Conservation (phyloP, 1,140 invertebrate species). For the Chironomus striatipennis region DNA sequence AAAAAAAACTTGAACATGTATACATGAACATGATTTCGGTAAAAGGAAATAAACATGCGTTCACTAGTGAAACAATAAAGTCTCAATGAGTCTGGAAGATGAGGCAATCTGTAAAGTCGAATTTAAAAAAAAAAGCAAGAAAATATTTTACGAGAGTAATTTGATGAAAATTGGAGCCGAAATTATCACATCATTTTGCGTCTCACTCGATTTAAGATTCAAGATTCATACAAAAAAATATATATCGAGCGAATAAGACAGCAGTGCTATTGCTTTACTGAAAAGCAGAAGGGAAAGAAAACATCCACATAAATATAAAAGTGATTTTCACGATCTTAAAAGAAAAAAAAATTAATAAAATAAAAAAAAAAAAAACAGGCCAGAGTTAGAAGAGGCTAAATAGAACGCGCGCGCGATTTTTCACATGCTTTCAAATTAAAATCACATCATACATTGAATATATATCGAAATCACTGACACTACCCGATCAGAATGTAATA, state of each 20-base stretch:
- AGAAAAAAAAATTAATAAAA: neutral
- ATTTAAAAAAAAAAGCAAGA: neutral
- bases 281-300: conserved; percentile 6
- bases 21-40: neutral
- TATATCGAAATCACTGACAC: too few species aligned
- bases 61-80: neutral
- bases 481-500: too few species aligned
- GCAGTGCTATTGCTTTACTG: neutral
- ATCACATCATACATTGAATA: too few species aligned
- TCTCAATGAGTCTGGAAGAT: neutral
- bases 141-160: conserved; percentile 3
- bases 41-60: neutral
- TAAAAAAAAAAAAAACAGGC: conserved; percentile 3
- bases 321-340: conserved; percentile 12
- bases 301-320: conserved; percentile 10
- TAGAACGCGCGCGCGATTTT: neutral
- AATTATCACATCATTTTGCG: conserved; percentile 13
- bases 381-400: neutral
- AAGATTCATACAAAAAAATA: too few species aligned
- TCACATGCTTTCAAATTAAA: neutral
- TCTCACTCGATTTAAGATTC: conserved; percentile 1
- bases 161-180: conserved; percentile 12
- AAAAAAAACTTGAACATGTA: neutral
- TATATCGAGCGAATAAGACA: neutral
- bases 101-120: neutral